Conservation (phyloP, 1,140 invertebrate genomes). For the Littorina saxatilis region DNA sequence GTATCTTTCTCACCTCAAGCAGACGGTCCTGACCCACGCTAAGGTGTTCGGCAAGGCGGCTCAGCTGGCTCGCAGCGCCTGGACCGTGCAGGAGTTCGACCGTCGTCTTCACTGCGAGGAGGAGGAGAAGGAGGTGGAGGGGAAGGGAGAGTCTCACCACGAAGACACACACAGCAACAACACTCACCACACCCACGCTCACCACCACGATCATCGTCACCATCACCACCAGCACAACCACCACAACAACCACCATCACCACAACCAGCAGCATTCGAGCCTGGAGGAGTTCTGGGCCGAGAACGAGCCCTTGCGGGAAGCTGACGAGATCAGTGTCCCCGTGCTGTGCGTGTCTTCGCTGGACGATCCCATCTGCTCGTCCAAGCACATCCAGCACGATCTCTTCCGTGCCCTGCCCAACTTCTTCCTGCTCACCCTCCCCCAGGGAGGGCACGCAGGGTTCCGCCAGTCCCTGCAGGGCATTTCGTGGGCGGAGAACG, state of each 20-base stretch:
- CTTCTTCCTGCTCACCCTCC: slow-evolving; percentile 62
- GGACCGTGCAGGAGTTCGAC: slow-evolving; percentile 58
- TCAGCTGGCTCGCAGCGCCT: slow-evolving; percentile 38
- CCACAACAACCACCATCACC: no score
- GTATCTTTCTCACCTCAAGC: slow-evolving; percentile 34
- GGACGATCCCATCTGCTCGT: slow-evolving; percentile 66
- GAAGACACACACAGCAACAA: not conserved
- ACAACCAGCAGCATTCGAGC: not conserved
- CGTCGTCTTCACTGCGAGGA: slow-evolving; percentile 46
- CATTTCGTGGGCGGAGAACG: slow-evolving; percentile 59
- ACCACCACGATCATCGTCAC: no score
- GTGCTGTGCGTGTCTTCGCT: slow-evolving; percentile 66
- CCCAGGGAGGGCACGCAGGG: slow-evolving; percentile 69
- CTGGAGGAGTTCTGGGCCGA: slow-evolving; percentile 69
- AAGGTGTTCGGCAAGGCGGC: not conserved
- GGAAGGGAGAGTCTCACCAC: not conserved
- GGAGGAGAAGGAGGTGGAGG: not conserved
- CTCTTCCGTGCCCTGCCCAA: slow-evolving; percentile 69
- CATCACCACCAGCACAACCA: no score
- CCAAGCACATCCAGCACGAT: slow-evolving; percentile 64
- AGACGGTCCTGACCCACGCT: slow-evolving; percentile 10
- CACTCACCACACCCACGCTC: not conserved
- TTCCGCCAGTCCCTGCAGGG: slow-evolving; percentile 56
- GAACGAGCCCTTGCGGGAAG: slow-evolving; percentile 69
- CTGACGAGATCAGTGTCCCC: slow-evolving; percentile 69